Base-by-base conservation (phyloP, 2,113 vertebrate genomes). In the Spheniscus mendiculus region DNA sequence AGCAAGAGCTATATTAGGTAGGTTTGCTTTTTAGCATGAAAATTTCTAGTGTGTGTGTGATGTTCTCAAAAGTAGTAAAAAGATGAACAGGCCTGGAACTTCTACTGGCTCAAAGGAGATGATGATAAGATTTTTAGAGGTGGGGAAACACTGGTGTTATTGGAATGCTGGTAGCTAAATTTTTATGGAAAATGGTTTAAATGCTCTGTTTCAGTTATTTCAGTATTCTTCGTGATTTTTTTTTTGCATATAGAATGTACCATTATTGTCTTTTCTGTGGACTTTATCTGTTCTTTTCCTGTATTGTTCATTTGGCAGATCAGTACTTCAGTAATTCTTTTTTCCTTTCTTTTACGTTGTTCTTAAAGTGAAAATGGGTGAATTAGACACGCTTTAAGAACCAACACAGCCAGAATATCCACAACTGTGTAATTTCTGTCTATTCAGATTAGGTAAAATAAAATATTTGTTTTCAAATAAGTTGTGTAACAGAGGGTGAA, bases 381-480 rank as follows among this genome's bases (percentile, higher is more conserved):
- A 86, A 47, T 72, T 77, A 19, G 22, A 45, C 19, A 42, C 32
- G 5, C 30, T 83, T 56, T 72, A 66, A 73, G 50, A 92, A 78
- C 32, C 4, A 1, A n/a, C 40, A 79, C 26, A 82, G 11, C 5
- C 58, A 89, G 38, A 67, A 90, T 66, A 76, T 85, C 11, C 44
- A 53, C 1, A 6, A n/a, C 16, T 93, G 12, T 59, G 56, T 87
- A 34, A 42, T 87, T 86, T 83, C 30, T 71, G 5, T 78, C 50
- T 92, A 15, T 95, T 81, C 55, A 49, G 32, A 69, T 61, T 72
- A 88, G 40, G 20, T 80, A 83, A 92, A 86, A 84, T 66, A 81
- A 94, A 93, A 73, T 91, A 89, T 38, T 90, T 96, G 45, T 95
- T 95, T 96, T 92, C 47, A 74, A 87, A 29, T 85, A 67, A 73